Conservation (phyloP, 1,140 invertebrate species). For the Agrypnia vestita region DNA sequence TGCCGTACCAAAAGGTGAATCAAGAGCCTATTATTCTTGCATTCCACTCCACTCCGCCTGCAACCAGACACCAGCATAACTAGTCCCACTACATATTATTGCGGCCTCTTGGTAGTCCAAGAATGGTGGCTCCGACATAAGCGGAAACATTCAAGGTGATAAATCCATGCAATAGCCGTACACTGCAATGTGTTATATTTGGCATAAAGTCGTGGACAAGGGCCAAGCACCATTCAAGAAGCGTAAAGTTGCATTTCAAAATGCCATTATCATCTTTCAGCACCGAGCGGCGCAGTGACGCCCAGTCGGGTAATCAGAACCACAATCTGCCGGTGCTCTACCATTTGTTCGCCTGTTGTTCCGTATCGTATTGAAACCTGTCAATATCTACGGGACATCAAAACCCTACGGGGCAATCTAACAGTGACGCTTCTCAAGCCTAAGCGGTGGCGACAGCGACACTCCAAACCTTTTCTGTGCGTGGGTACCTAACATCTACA, state of each 20-base stretch:
- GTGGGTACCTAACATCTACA: conserved; percentile 17
- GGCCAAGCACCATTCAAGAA: conserved; percentile 15
- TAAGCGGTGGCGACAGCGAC: background rate
- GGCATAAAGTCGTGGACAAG: background rate
- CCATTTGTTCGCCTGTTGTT: too few relatives aligned
- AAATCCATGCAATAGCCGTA: too few relatives aligned
- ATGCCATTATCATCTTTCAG: background rate
- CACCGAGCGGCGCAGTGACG: too few relatives aligned
- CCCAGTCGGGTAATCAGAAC: too few relatives aligned
- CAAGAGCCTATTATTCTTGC: background rate
- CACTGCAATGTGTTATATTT: too few relatives aligned
- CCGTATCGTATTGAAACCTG: too few relatives aligned
- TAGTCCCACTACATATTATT: conserved; percentile 33
- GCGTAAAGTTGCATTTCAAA: background rate
- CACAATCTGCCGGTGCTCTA: too few relatives aligned
- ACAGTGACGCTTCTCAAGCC: background rate
- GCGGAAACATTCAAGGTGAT: too few relatives aligned
- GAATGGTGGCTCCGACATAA: too few relatives aligned
- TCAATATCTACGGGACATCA: conserved; percentile 1
- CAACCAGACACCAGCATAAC: conserved; percentile 50
- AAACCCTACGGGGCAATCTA: background rate
- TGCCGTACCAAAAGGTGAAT: background rate
- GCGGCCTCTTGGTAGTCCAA: too few relatives aligned
- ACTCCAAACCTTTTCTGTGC: background rate
- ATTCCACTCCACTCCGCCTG: background rate